Conservation (phyloP, 2,113 vertebrate species). For the Sapajus apella region DNA sequence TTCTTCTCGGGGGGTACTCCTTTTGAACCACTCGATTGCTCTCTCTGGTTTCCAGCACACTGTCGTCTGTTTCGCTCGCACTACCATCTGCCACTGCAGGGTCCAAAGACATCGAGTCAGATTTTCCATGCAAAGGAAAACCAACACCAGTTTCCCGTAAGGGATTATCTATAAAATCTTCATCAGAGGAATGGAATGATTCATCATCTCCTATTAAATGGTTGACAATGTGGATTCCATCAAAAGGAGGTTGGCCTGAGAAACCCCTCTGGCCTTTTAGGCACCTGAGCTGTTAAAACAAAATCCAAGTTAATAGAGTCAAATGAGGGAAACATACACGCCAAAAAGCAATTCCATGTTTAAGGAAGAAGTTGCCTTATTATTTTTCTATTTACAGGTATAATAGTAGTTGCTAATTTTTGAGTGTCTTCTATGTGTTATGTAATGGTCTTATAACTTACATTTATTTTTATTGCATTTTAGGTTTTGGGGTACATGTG, state of each 20-base stretch:
- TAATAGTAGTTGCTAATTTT: background rate
- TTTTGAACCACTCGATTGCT: constrained; percentile 76
- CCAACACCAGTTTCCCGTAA: constrained; percentile 81
- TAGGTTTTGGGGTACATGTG: too few species aligned
- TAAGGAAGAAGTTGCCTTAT: background rate
- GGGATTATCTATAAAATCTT: constrained; percentile 88
- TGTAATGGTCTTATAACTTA: background rate
- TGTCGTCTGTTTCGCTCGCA: constrained; percentile 90
- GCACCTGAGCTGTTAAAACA: constrained; percentile 90
- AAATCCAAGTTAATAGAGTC: constrained; percentile 68
- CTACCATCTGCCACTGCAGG: constrained; percentile 88
- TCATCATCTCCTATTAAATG: constrained; percentile 92
- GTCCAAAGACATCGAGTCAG: constrained; percentile 86
- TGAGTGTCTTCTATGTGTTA: background rate
- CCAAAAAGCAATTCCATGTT: constrained; percentile 23
- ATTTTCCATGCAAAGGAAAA: constrained; percentile 81
- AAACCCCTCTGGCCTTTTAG: constrained; percentile 92
- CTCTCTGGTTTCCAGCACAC: constrained; percentile 79
- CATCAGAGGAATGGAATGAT: constrained; percentile 94
- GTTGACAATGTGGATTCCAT: constrained; percentile 96
- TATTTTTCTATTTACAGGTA: background rate
- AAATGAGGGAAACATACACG: background rate
- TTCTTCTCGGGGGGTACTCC: constrained; percentile 83
- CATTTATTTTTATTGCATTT: too few species aligned
- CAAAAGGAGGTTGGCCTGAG: constrained; percentile 90